Base-by-base conservation (phyloP, 2,888 invertebrate genomes). In the Caenorhabditis afra region DNA sequence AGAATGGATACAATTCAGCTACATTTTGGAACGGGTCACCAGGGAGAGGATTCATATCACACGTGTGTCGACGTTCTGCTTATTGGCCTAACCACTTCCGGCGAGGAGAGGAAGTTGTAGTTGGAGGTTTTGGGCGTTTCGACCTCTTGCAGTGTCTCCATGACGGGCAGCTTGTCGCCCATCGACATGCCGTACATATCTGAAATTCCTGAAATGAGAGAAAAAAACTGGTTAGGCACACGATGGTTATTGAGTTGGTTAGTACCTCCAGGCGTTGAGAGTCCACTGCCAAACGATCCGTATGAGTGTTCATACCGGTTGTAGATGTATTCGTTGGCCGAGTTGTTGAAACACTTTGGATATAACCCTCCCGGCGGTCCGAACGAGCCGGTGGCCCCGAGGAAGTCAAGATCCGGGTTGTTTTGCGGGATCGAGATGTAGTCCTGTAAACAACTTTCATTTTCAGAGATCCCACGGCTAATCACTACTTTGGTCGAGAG, bases 351-450 rank as follows among this genome's bases (percentile, higher is more conserved):
- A 49, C 83, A 86, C 53, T 86, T 86, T 11, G 85, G 84, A 59
- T 85, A 86, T 0, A 86, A 58, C 7, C 81, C 76, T 61, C 78
- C 79, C 10, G 74, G 78, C 1, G 70, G 78, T 4, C 77, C 76
- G 35, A 74, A 79, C 14, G 81, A 81, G 41, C 78, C 71, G 14
- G 77, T 87, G 55, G 73, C 85, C 64, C 49, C 87, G 2, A 89
- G 73, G 57, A 80, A 86, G 66, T 90, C 90, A n/a, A 89, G 67
- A 79, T 90, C 90, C n/a, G 89, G 90, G 61, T 90, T 90, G 75
- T 88, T 89, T 62, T 88, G 87, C 11, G 89, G 87, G 14, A 90
- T 82, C 3, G 90, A 85, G 44, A 89, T 88, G 84, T 89, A 89
- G 59, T 89, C 89, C 87, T 89, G 41, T 11, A 41, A 50, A 11